Evolutionary conservation across 2,888 invertebrate genomes (phyloP).

Genomic region (Drosophila algonquin): DNA sequence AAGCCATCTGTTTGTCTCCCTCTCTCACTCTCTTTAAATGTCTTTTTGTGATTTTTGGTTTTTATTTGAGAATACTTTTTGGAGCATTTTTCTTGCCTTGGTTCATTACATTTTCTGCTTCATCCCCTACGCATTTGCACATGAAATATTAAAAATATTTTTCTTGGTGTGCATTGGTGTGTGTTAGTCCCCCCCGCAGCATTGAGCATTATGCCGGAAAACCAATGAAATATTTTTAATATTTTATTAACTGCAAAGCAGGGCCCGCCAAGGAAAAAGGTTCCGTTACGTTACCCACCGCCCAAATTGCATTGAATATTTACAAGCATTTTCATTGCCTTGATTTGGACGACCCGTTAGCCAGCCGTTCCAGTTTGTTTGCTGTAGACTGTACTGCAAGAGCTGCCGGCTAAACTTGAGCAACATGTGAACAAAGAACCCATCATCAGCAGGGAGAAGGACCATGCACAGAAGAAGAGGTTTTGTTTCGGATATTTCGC

Average conservation of each 20-base stretch:
- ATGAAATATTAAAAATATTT: conserved; percentile 75
- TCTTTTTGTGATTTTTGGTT: conserved; percentile 22
- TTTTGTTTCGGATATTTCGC: conserved; percentile 11
- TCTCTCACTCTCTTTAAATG: conserved; percentile 10
- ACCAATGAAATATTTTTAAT: conserved; percentile 72
- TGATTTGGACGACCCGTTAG: conserved; percentile 69
- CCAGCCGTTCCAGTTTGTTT: conserved; percentile 17
- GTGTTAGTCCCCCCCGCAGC: conserved; percentile 20
- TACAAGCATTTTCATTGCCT: conserved; percentile 82
- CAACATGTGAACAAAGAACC: conserved; percentile 48
- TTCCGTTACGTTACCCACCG: conserved; percentile 6
- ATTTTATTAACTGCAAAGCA: conserved; percentile 72
- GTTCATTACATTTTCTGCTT: conserved; percentile 20
- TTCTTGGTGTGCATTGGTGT: conserved; percentile 59
- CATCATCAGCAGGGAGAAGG: conserved; percentile 20
- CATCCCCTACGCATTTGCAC: conserved; percentile 63
- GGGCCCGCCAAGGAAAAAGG: conserved; percentile 46
- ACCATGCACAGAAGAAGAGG: conserved; percentile 50
- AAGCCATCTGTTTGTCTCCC: not conserved
- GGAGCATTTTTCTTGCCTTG: not conserved
- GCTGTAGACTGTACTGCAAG: conserved; percentile 63
- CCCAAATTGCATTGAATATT: conserved; percentile 73
- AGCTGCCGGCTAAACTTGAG: conserved; percentile 57
- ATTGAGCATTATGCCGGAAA: no score
- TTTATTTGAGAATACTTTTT: conserved; percentile 12